Base-by-base conservation (phyloP, 2,888 invertebrate genomes). In the Theristus sp. region DNA sequence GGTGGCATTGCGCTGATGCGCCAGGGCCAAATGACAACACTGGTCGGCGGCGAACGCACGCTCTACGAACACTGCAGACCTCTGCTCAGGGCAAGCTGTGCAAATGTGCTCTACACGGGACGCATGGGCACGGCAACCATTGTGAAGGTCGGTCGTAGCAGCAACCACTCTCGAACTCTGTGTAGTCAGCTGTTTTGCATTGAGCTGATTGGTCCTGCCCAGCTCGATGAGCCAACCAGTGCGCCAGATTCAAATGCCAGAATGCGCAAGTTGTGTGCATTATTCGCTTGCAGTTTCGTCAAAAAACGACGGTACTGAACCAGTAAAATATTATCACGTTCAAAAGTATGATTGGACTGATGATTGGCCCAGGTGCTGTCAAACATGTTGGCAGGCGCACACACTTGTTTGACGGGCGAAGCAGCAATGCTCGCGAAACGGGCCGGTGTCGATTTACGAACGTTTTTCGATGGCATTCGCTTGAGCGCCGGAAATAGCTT, bases 331-430 rank as follows among this genome's bases (percentile, higher is more conserved):
- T n/a, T 38, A 17, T 38, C 38, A 38, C 38, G 17, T 38, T 38
- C 38, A 38, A 13, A 38, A 17, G 38, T 17, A 17, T 38, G 38
- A 6, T 13, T 17, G 17, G 6, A 17, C 17, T 6, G 17, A 38
- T 13, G 10, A 38, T 38, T 17, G 17, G 38, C 20, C 13, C 55
- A 55, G 55, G 55, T 55, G 26, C 6, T 56, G 20, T 54, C 59
- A 3, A 59, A 59, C 38, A 59, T 59, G 59, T 29, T 59, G 38
- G 59, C 59, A 2, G 59, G 53, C 1, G 53, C 59, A 20, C 59
- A 59, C 26, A 22, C 22, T 2, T 52, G 52, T 6, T 25, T 53
- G 29, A 28, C 27, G 6, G 59, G 59, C 13, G 59, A 59, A 30
- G 59, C 59, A 10, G 22, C 53, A 29, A 49, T 59, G 59, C 6